Conservation (phyloP, 2,888 invertebrate species). For the Parapristionchus giblindavisi region DNA sequence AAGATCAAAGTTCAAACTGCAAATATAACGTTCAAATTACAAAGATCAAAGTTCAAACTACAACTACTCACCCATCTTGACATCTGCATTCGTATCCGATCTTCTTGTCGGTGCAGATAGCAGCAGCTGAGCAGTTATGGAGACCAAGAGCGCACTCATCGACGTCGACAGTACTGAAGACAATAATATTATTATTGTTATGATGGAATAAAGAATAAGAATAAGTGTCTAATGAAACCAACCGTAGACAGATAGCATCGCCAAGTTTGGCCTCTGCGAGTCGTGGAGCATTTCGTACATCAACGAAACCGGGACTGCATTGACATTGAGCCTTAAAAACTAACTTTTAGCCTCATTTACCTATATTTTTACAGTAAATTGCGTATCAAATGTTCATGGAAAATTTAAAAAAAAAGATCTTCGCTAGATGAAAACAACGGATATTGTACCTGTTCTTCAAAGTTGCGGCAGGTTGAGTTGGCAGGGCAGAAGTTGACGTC, state of each 20-base stretch:
- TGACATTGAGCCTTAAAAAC: conserved; percentile 51
- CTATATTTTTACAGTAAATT: neutral
- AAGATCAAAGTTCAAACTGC: conserved; percentile 1
- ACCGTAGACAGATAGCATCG: conserved; percentile 48
- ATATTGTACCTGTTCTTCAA: conserved; percentile 73
- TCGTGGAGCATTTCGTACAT: conserved; percentile 50
- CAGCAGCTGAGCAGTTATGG: conserved; percentile 64
- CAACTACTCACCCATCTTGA: conserved; percentile 50
- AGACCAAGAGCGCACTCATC: conserved; percentile 66
- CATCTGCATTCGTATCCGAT: conserved; percentile 59
- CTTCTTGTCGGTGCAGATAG: conserved; percentile 62
- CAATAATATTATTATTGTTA: neutral
- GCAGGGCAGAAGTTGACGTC: conserved; percentile 82
- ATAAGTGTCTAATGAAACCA: neutral
- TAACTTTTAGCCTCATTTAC: neutral
- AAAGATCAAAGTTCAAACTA: neutral
- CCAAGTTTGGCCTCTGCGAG: conserved; percentile 47
- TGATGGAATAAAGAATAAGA: too few species aligned
- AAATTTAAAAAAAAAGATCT: too few species aligned
- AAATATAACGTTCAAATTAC: too few species aligned
- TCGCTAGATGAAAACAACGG: too few species aligned
- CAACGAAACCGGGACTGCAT: conserved; percentile 60
- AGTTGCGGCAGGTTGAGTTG: conserved; percentile 89
- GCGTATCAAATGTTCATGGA: too few species aligned
- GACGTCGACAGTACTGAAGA: conserved; percentile 49